Evolutionary conservation across 2,888 invertebrate species (phyloP).

Genomic region (Lochmaea capreae): DNA sequence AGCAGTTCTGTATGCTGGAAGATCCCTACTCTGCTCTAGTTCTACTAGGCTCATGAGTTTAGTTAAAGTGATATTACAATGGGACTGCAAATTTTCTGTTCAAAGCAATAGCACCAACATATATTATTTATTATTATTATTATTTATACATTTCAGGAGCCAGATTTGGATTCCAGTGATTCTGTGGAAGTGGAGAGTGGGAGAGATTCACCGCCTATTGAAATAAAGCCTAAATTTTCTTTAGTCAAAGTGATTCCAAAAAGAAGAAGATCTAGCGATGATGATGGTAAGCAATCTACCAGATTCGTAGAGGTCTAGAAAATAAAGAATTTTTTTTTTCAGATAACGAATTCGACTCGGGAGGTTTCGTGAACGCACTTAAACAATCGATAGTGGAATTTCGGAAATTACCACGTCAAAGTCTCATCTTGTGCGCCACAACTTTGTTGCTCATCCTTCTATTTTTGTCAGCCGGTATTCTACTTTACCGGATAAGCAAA

Average conservation of each 20-base stretch:
- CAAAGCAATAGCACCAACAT: too few relatives aligned
- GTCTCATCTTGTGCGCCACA: conserved; percentile 68
- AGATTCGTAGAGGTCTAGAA: too few relatives aligned
- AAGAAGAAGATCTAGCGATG: conserved; percentile 42
- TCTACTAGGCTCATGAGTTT: too few relatives aligned
- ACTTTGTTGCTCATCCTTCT: conserved; percentile 70
- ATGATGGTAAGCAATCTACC: conserved; percentile 44
- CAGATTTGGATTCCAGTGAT: conserved; percentile 56
- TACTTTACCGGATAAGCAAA: conserved; percentile 70
- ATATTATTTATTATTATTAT: too few relatives aligned
- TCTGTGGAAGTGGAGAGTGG: conserved; percentile 60
- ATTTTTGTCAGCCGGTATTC: conserved; percentile 70
- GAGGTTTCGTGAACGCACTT: conserved; percentile 47
- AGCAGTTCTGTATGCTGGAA: too few relatives aligned
- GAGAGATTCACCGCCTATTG: conserved; percentile 54
- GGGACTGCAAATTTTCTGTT: too few relatives aligned
- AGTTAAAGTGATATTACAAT: too few relatives aligned
- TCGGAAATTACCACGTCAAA: conserved; percentile 65
- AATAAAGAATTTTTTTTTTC: conserved; percentile 18
- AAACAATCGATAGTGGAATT: conserved; percentile 55
- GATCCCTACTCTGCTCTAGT: too few relatives aligned
- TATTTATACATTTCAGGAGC: conserved; percentile 50
- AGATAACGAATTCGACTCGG: conserved; percentile 46
- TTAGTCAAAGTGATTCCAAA: conserved; percentile 44
- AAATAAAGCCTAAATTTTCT: conserved; percentile 47